These are phyloP conservation scores for Schlechtendalia chinensis DNA, from an alignment of 1,140 invertebrate species.

Conservation along the genomic window DNA sequence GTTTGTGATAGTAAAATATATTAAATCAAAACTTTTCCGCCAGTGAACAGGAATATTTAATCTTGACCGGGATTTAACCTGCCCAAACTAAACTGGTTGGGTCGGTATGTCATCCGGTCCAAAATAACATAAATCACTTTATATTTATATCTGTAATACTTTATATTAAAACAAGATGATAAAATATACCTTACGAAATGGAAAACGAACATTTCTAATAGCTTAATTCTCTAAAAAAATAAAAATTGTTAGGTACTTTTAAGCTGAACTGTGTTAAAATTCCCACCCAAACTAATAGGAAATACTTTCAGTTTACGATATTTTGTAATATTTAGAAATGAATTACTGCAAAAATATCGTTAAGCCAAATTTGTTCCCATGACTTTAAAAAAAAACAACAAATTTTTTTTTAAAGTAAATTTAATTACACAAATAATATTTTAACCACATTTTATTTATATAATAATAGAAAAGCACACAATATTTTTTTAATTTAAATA, in stretches of 20 bases:
- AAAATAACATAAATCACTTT: constrained; percentile 26
- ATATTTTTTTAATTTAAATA: no score
- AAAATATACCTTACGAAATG: constrained; percentile 12
- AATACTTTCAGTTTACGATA: neutral
- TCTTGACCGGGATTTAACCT: constrained; percentile 16
- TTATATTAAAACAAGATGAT: constrained; percentile 12
- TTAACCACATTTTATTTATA: no score
- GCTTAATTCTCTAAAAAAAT: neutral
- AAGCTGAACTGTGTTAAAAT: neutral
- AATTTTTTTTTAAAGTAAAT: no score
- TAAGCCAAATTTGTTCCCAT: no score
- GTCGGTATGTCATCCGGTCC: neutral
- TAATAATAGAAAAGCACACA: no score
- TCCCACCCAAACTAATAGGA: neutral
- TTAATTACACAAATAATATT: no score
- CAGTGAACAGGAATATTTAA: constrained; percentile 5
- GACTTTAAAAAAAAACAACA: no score
- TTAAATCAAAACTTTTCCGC: constrained; percentile 32
- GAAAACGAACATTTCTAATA: neutral
- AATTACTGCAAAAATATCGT: neutral
- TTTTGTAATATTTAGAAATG: neutral
- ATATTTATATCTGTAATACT: neutral
- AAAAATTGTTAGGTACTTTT: neutral
- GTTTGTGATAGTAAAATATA: neutral
- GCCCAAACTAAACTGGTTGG: neutral